Conservation (phyloP, 2,113 vertebrate genomes). For the Nettapus auritus region DNA sequence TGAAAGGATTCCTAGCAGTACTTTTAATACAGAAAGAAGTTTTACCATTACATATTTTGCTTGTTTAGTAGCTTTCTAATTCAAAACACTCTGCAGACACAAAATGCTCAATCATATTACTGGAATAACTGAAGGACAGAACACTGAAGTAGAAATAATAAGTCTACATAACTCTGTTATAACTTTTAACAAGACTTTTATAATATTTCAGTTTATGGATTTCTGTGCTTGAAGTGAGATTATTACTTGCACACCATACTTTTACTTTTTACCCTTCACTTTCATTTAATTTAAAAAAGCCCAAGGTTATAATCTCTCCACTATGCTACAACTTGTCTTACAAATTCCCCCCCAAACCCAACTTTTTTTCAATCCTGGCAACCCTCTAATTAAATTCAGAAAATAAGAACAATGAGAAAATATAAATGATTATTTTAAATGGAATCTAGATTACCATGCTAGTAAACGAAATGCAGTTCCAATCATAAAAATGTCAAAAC, state of each 20-base stretch:
- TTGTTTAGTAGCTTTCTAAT: slow-evolving; percentile 4
- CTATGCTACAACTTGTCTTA: background rate
- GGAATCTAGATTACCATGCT: background rate
- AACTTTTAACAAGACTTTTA: background rate
- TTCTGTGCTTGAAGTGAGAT: background rate
- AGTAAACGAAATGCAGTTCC: background rate
- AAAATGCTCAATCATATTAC: background rate
- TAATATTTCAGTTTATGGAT: slow-evolving; percentile 9
- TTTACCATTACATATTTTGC: background rate
- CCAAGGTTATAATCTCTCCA: background rate
- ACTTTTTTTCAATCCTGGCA: slow-evolving; percentile 20
- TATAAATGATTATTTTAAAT: slow-evolving; percentile 36
- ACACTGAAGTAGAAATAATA: background rate
- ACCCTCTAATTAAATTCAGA: slow-evolving; percentile 36
- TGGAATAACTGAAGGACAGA: background rate
- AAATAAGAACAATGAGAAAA: slow-evolving; percentile 16
- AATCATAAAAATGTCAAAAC: background rate
- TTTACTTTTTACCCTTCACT: slow-evolving; percentile 9
- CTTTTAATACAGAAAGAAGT: background rate
- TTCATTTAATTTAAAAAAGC: slow-evolving; percentile 49
- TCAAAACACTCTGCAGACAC: background rate
- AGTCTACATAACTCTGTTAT: background rate
- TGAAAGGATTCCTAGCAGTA: background rate
- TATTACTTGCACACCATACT: background rate
- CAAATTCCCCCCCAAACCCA: background rate